A percentile compares a stretch with the other conserved stretches of the same genome.
Conservation (phyloP, 1,140 invertebrate species). For the Drosophila saltans region DNA sequence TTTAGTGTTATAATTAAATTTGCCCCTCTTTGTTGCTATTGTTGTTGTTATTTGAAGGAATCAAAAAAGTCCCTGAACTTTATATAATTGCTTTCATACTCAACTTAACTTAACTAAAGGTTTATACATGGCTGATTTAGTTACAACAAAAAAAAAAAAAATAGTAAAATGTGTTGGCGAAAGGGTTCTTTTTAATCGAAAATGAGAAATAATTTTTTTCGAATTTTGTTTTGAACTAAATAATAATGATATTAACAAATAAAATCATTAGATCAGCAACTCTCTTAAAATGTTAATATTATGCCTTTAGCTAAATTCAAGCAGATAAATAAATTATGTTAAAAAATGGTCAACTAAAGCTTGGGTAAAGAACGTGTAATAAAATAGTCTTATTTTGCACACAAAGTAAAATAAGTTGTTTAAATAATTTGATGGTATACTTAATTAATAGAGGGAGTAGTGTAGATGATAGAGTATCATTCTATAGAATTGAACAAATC, state of each 20-base stretch:
- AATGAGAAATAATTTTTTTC: not conserved
- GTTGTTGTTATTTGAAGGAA: constrained; percentile 27
- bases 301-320: not conserved
- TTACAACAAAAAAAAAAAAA: not conserved
- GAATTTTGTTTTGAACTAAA: not conserved
- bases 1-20: constrained; percentile 21
- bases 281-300: constrained; percentile 3
- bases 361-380: constrained; percentile 3
- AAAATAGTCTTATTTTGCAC: not conserved
- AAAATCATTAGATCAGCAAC: not conserved
- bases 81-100: constrained; percentile 47
- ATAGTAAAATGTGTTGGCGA: not conserved
- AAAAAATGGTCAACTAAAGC: constrained; percentile 4
- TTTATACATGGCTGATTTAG: constrained; percentile 21
- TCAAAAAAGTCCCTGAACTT: constrained; percentile 44
- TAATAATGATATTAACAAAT: constrained; percentile 1
- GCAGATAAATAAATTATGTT: not conserved
- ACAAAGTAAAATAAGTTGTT: not conserved
- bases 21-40: constrained; percentile 13
- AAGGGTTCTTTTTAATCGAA: not conserved
- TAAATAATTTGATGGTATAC: not conserved
- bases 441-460: not conserved
- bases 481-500: not conserved
- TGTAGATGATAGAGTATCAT: not conserved
- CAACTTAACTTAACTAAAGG: constrained; percentile 26